Conservation (phyloP, 2,113 vertebrate genomes). For the Rhinogobius similis region DNA sequence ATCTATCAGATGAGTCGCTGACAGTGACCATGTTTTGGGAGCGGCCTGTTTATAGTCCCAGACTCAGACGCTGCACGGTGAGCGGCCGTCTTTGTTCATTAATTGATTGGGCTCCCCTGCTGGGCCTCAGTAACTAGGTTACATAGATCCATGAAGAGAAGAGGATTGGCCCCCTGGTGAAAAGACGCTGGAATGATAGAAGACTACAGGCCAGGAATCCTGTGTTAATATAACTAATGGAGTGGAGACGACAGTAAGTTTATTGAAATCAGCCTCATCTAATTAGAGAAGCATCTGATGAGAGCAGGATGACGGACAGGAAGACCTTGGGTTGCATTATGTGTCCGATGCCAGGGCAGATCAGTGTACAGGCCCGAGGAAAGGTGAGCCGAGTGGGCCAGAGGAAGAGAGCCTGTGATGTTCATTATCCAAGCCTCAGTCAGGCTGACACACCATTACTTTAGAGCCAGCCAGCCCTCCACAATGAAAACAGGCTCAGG, state of each 20-base stretch:
- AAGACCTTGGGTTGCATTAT: constrained; percentile 52
- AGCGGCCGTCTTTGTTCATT: constrained; percentile 77
- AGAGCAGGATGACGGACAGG: constrained; percentile 38
- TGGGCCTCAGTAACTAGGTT: constrained; percentile 77
- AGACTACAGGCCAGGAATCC: constrained; percentile 53
- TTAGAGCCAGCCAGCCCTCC: constrained; percentile 9
- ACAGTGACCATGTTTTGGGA: constrained; percentile 65
- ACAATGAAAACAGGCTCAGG: constrained; percentile 3
- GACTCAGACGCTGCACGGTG: constrained; percentile 58
- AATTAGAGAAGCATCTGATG: constrained; percentile 70
- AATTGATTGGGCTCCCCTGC: constrained; percentile 77
- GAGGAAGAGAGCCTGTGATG: background rate
- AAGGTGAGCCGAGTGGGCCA: constrained; percentile 40
- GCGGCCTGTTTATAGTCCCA: constrained; percentile 65
- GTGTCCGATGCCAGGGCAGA: constrained; percentile 50
- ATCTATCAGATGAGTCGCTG: constrained; percentile 66
- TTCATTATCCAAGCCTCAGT: constrained; percentile 27
- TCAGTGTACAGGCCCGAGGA: constrained; percentile 36
- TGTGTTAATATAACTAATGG: constrained; percentile 77
- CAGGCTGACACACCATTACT: constrained; percentile 18
- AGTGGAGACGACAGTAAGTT: constrained; percentile 67
- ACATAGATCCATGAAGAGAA: constrained; percentile 68
- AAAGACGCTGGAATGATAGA: constrained; percentile 55
- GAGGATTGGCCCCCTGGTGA: constrained; percentile 48
- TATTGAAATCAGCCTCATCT: constrained; percentile 73